These are phyloP conservation scores for Caenorhabditis sp. DNA, from an alignment of 2,888 invertebrate genomes.

Conservation along the genomic window DNA sequence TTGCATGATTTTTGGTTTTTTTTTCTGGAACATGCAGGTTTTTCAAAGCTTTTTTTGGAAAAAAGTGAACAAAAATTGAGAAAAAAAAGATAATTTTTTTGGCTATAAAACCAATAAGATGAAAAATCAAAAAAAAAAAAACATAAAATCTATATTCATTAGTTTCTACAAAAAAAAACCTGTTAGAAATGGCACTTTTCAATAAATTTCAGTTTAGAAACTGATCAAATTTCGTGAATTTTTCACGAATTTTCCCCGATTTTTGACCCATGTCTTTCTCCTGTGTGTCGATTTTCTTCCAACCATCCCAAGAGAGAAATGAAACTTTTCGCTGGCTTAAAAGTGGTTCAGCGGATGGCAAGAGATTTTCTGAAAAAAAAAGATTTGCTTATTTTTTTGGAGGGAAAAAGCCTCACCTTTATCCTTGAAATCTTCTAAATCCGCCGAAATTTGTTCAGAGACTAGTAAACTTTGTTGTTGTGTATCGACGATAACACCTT, in stretches of 20 bases:
- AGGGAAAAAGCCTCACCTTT: conserved; percentile 8
- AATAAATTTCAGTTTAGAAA: conserved; percentile 6
- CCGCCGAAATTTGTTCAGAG: conserved; percentile 52
- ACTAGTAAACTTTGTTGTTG: conserved; percentile 60
- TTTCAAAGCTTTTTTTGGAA: background rate
- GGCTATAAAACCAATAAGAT: background rate
- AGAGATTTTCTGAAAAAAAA: conserved; percentile 1
- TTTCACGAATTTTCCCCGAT: conserved; percentile 64
- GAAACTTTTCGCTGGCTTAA: conserved; percentile 45
- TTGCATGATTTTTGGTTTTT: too few species aligned
- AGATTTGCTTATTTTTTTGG: background rate
- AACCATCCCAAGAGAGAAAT: conserved; percentile 59
- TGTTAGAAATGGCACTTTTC: conserved; percentile 15
- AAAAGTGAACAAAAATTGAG: background rate
- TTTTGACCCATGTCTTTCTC: conserved; percentile 58
- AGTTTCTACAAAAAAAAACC: conserved; percentile 16
- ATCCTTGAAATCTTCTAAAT: conserved; percentile 24
- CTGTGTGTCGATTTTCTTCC: conserved; percentile 61
- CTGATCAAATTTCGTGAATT: conserved; percentile 40
- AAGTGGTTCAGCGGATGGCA: conserved; percentile 18
- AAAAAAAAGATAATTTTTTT: background rate
- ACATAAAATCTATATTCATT: background rate
- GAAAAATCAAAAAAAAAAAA: background rate
- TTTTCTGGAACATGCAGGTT: too few species aligned
- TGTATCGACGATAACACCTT: conserved; percentile 68